Evolutionary conservation across 2,888 invertebrate species (phyloP).

Genomic region (Boloria euphrosyne): DNA sequence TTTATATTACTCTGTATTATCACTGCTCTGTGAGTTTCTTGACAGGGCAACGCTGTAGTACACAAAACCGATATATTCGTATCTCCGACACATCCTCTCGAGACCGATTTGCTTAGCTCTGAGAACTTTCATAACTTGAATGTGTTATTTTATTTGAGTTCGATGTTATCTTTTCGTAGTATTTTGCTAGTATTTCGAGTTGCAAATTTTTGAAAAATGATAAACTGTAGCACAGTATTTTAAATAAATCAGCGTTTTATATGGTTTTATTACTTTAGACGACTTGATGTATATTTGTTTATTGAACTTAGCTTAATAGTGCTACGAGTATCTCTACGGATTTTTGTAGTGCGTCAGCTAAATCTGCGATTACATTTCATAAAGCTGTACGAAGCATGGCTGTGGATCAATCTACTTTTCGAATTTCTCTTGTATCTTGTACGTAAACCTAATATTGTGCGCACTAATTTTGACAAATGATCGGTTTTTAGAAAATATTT

Average conservation of each 20-base stretch:
- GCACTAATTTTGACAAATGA: no score
- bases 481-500: no score
- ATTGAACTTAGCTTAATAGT: no score
- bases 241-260: neutral
- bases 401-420: no score
- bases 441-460: no score
- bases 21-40: neutral
- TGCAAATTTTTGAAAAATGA: neutral
- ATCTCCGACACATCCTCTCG: conserved; percentile 4
- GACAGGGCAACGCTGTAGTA: neutral
- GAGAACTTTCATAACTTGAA: conserved; percentile 10
- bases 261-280: neutral
- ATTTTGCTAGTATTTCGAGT: neutral
- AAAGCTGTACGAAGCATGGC: no score
- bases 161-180: neutral
- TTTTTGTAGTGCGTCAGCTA: no score
- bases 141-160: conserved; percentile 3
- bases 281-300: no score
- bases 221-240: neutral
- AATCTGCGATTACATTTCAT: no score
- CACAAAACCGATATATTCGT: conserved; percentile 15
- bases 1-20: neutral
- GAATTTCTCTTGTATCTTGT: no score
- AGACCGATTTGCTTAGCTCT: conserved; percentile 12
- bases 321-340: no score